A percentile compares a stretch with the other conserved stretches of the same genome.
Conservation (phyloP, 2,113 vertebrate species). For the Geococcyx californianus region DNA sequence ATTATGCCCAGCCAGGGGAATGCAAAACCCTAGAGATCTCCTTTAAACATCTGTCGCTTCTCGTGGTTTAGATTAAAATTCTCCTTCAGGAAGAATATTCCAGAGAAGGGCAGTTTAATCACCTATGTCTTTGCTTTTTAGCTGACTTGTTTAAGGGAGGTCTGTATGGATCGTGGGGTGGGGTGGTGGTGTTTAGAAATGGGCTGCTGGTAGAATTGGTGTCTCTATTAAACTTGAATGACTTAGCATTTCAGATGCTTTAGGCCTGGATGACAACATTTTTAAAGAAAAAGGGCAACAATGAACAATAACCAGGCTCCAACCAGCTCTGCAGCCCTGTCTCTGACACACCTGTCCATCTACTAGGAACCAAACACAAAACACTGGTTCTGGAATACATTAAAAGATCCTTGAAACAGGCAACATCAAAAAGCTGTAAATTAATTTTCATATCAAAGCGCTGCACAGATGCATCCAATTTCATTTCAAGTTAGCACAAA, state of each 20-base stretch:
- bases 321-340: neutral
- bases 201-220: neutral
- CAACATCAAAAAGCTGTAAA: neutral
- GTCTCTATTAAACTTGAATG: neutral
- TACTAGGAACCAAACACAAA: neutral
- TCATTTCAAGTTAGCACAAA: neutral
- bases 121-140: neutral
- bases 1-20: neutral
- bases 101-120: neutral
- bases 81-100: neutral
- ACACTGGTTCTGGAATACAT: neutral
- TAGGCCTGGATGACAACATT: neutral
- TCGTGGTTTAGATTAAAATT: neutral
- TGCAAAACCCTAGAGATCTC: neutral
- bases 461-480: neutral
- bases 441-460: slow-evolving; percentile 31
- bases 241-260: neutral
- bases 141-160: neutral
- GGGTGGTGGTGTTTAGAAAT: neutral
- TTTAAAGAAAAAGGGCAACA: neutral
- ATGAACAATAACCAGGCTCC: neutral
- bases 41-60: neutral
- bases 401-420: neutral
- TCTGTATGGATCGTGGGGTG: neutral
- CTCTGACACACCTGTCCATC: neutral